These are phyloP conservation scores for Pogonomyrmex barbatus DNA, from an alignment of 1,140 invertebrate species.

Conservation along the genomic window DNA sequence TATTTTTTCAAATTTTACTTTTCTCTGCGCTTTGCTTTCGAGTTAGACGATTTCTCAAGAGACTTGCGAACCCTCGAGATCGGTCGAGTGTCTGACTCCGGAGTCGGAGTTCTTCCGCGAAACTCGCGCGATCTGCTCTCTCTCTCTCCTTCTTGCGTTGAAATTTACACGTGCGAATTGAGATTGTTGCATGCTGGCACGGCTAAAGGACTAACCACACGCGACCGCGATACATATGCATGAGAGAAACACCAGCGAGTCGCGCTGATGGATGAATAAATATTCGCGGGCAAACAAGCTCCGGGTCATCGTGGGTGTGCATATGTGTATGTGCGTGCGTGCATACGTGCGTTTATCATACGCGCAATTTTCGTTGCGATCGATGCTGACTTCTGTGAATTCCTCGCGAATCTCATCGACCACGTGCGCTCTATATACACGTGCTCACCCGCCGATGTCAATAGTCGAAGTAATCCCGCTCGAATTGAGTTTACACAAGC, in stretches of 20 bases:
- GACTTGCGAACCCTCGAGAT: slow-evolving; percentile 39
- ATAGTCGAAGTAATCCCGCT: background rate
- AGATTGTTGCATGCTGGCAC: slow-evolving; percentile 52
- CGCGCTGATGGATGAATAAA: slow-evolving; percentile 63
- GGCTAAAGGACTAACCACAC: slow-evolving; percentile 42
- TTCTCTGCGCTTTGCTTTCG: slow-evolving; percentile 16
- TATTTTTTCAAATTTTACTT: background rate
- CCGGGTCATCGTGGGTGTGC: slow-evolving; percentile 48
- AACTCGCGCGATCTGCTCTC: slow-evolving; percentile 36
- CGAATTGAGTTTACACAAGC: slow-evolving; percentile 6
- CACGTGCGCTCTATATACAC: background rate
- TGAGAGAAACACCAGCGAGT: slow-evolving; percentile 57
- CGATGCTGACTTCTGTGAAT: background rate
- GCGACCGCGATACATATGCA: slow-evolving; percentile 63
- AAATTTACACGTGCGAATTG: slow-evolving; percentile 55
- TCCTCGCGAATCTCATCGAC: background rate
- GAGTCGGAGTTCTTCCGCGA: slow-evolving; percentile 31
- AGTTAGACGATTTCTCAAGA: slow-evolving; percentile 5
- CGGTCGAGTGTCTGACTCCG: slow-evolving; percentile 18
- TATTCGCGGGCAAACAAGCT: slow-evolving; percentile 57
- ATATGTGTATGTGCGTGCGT: slow-evolving; percentile 7
- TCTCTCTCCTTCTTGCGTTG: slow-evolving; percentile 39
- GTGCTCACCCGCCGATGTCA: background rate
- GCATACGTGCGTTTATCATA: slow-evolving; percentile 25
- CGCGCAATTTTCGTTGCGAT: slow-evolving; percentile 10